Base-by-base conservation (phyloP, 2,797 vertebrate species). In the Aphelocoma californica region DNA sequence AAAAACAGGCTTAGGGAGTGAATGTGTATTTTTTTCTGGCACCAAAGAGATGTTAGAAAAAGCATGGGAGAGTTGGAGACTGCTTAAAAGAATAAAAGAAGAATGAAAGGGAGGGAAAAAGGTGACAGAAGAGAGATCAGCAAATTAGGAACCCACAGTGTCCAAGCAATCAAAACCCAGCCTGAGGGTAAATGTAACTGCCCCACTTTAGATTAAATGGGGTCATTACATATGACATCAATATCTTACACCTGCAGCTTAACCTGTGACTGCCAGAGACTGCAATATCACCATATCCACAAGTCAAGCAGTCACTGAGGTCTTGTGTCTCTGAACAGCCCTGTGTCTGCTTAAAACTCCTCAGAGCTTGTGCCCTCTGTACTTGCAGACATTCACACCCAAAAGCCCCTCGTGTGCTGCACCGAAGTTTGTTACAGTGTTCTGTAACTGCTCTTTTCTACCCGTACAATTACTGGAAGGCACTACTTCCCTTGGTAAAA, bases 371-470 rank as follows among this genome's bases (percentile, higher is more conserved):
- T 66, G 21, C 42, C 66, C 83, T 56, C 36, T 45, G 13, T 9
- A 11, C 40, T 45, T 71, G 34, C 8, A 70, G 44, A 10, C 2
- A 15, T 29, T 31, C 34, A 38, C 21, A 34, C 9, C 28, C 34
- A 10, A 45, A 73, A 75, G 10, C 8, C 53, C 29, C 7, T 40
- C 3, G 4, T 0, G 1, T 15, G 19, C 29, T 21, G 4, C 10
- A 47, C 14, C 3, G 3, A 32, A n/a, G 31, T 29, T 32, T 58
- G 64, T 70, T 1, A 1, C 38, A 26, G 28, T 4, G 28, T 21
- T 64, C 66, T 57, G 26, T 34, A 40, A 2, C 17, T 64, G 20
- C 1, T 62, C 23, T 90, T n/a, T 51, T 8, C 32, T n/a, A 4
- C 31, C 31, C 19, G 14, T 14, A 4, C 18, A 54, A 1, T 57